Base-by-base conservation (phyloP, 1,140 invertebrate species). In the Drosophila kepulauana region DNA sequence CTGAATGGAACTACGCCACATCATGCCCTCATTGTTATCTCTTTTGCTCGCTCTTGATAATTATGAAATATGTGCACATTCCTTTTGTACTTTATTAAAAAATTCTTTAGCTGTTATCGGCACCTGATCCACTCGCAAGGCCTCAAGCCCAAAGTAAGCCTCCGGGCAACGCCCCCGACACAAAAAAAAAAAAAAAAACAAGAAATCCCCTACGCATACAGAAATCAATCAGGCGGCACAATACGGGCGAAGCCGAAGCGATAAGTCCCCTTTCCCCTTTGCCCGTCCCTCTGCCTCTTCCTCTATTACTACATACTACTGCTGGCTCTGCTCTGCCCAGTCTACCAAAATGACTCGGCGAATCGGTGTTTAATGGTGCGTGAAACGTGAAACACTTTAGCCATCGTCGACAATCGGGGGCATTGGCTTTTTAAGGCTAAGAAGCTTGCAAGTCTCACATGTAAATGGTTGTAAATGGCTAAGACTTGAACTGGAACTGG, bases 301-400 rank as follows among this genome's bases (percentile, higher is more conserved):
- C 20, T 25, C 20, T 25, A 25, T 25, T 25, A 25, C 20, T 25
- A 25, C 20, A 4, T 25, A 8, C 10, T 38, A 33, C 35, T n/a
- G 41, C 41, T 43, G 38, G 16, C 52, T 30, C 52, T 30, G 20
- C 58, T 38, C 52, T 30, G 20, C 58, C 43, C 20, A 20, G 3
- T 8, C 30, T 30, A 25, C 65, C 78, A 78, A 88, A 89, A 88
- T 88, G 84, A 88, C 80, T 88, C 70, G 85, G 82, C 84, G 81
- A 89, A 89, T 89, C 74, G 85, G 70, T 75, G 84, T 84, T 88
- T 78, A 88, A 88, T 88, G 84, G 84, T 75, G 85, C 84, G 84
- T 88, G 80, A 88, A 88, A 88, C 84, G 85, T 88, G 84, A 88
- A 88, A 88, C 85, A 89, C 84, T 88, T 88, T 89, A 82, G 85